phyloP scores from a whole-genome alignment of 2,113 vertebrate genomes.

The Macquaria australasica region DNA sequence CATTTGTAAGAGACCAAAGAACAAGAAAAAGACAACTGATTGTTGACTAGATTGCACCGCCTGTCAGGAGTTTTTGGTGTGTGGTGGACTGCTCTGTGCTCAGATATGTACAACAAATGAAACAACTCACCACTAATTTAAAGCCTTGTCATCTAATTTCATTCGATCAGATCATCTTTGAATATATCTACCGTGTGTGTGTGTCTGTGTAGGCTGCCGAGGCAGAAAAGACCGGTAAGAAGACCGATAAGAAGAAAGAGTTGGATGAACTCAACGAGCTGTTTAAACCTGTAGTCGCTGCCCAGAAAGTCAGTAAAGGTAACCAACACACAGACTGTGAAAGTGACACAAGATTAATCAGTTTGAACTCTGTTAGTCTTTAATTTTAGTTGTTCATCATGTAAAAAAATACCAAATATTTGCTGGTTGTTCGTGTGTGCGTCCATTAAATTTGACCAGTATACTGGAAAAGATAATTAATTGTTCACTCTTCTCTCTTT shows the following conservation, averaged over 20 bases:
- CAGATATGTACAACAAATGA: background rate
- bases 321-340: constrained; percentile 36
- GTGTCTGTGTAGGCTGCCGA: constrained; percentile 48
- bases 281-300: constrained; percentile 96
- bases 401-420: background rate
- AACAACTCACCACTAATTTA: no score
- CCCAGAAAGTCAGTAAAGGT: constrained; percentile 99
- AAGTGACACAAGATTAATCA: background rate
- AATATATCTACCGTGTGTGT: background rate
- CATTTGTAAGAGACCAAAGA: background rate
- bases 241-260: constrained; percentile 97
- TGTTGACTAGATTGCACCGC: background rate
- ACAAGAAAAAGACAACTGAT: background rate
- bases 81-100: background rate
- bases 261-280: constrained; percentile 96
- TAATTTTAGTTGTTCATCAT: background rate
- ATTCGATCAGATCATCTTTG: background rate
- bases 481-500: rapidly evolving
- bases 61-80: background rate
- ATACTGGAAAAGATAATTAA: background rate
- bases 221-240: constrained; percentile 89
- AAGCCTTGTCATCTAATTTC: background rate
- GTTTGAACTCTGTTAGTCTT: background rate
- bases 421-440: background rate
- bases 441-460: background rate